Evolutionary conservation across 2,797 vertebrate species (phyloP), one percentile per base, ranked within the genome.

Genomic region (Valencia hispanica): DNA sequence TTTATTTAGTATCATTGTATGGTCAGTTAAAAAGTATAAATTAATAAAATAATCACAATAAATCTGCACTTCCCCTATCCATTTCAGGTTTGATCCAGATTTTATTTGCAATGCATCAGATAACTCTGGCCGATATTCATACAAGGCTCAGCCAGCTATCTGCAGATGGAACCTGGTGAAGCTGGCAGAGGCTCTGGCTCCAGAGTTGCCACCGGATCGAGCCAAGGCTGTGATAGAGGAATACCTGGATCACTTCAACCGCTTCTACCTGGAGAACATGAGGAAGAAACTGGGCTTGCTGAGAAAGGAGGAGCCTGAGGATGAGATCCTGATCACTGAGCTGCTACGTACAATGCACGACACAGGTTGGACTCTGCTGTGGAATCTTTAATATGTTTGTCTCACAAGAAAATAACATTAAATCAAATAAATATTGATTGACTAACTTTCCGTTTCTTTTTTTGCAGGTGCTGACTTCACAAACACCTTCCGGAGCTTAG

Each of bases 81-180:
- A 22, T 57, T 70, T 25, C 77, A 99, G 98, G 84, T 99, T 99
- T 5, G 97, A 99, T 90, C 98, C 98, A 32, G 96, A 97, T 76
- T 97, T 97, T 30, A 91, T 99, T 73, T 99, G 98, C 93, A 99
- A 99, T 0, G 96, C 96, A 11, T 99, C 98, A 0, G 98, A 99
- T 93, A 96, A 93, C 22, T 92, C 95, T 0, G 97, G 97, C 1
- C 97, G 98, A 51, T 99, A 99, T 53, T 92, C 98, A 0, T 99
- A 97, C 90, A 94, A 96, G 94, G 97, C 96, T 69, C 98, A 99
- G 92, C 97, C 98, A 0, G 95, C 96, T 5, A 94, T 99, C 65
- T 99, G 98, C 92, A 96, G 93, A 79, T 99, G 98, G 98, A 99
- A 99, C 91, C 94, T 99, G 91, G 92, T 91, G 81, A 97, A 97